These are phyloP conservation scores for Heterodera schachtii DNA, from an alignment of 1,140 invertebrate genomes.

Conservation along the genomic window DNA sequence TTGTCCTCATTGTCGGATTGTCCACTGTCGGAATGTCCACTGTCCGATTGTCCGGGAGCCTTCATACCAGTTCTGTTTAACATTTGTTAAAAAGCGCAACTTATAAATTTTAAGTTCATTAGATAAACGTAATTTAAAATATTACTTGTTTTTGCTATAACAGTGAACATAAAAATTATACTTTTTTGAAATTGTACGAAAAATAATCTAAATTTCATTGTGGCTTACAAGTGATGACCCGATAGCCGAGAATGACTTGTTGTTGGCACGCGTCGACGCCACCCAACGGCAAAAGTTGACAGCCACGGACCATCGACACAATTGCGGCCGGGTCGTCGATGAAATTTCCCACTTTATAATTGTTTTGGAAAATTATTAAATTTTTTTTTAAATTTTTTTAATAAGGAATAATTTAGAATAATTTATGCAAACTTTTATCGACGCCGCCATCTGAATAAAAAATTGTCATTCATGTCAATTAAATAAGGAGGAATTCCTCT, in stretches of 20 bases:
- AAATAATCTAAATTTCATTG: no score
- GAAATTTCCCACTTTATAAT: constrained; percentile 53
- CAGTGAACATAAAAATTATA: no score
- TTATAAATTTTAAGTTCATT: no score
- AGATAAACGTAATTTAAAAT: no score
- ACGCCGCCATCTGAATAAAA: constrained; percentile 48
- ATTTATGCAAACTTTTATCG: constrained; percentile 46
- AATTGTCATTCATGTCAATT: no score
- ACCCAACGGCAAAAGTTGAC: constrained; percentile 53
- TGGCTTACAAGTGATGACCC: constrained; percentile 50
- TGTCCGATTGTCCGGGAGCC: no score
- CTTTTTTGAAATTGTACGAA: no score
- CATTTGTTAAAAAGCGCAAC: no score
- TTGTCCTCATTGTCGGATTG: no score
- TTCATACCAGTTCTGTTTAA: no score
- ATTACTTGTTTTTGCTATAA: no score
- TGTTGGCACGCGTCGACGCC: constrained; percentile 55
- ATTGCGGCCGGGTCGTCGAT: constrained; percentile 48
- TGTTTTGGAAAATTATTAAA: constrained; percentile 8
- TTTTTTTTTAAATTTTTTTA: not conserved
- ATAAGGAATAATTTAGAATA: constrained; percentile 6
- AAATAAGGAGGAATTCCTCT: not conserved
- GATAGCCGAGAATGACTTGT: constrained; percentile 37
- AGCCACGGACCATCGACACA: constrained; percentile 50
- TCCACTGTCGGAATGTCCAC: no score